phyloP scores from a whole-genome alignment of 2,797 vertebrate species.

The Pristis pectinata region DNA sequence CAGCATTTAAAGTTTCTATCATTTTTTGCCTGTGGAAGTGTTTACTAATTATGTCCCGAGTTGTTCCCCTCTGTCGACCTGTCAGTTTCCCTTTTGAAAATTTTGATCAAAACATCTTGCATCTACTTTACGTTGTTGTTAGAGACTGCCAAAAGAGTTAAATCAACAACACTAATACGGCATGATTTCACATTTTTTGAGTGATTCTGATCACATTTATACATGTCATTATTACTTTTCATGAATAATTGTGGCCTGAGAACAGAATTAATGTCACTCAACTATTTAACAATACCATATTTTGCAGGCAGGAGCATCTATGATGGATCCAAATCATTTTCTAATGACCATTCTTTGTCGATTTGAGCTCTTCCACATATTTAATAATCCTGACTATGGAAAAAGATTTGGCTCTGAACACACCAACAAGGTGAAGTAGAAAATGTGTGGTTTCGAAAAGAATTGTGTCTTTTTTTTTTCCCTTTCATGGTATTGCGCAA shows the following conservation, averaged over 20 bases:
- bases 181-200: not conserved
- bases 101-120: no score
- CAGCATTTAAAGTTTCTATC: no score
- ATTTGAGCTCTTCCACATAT: slow-evolving; percentile 90
- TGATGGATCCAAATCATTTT: slow-evolving; percentile 99
- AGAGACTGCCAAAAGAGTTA: not conserved
- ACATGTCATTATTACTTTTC: not conserved
- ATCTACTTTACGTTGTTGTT: not conserved
- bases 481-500: not conserved
- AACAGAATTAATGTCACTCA: not conserved
- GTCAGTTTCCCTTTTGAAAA: no score
- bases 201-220: not conserved
- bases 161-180: not conserved
- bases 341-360: slow-evolving; percentile 91
- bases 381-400: slow-evolving; percentile 80
- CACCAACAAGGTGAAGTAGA: slow-evolving; percentile 76
- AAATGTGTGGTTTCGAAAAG: not conserved
- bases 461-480: not conserved
- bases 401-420: slow-evolving; percentile 80
- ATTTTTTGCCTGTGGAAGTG: no score
- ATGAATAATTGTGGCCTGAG: not conserved
- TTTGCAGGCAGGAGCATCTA: slow-evolving; percentile 81
- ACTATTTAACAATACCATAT: not conserved
- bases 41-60: no score
- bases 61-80: no score